Evolutionary conservation across 2,113 vertebrate species (phyloP), one percentile per base, ranked within the genome.

Genomic region (Marmota monax): DNA sequence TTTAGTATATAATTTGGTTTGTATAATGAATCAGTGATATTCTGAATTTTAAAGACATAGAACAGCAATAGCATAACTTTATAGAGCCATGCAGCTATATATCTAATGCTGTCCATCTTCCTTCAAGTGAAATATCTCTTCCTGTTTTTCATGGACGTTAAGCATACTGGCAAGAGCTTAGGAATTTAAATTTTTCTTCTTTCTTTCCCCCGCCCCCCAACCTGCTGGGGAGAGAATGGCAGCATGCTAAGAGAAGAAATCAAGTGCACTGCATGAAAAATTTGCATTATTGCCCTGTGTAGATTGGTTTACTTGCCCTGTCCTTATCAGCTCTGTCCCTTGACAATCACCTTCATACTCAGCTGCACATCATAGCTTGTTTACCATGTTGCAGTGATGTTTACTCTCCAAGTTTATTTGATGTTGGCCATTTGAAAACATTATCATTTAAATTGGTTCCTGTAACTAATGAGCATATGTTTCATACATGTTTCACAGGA

Each of bases 391-490:
- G 90, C 96, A 61, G 58, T 97, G 96, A 96, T 98, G 95, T 98
- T 98, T 98, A 96, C 39, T 98, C 84, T 94, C 56, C 78, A 95
- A 84, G 88, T 98, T 98, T 98, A 98, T 97, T 98, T 98, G 97
- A 98, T 98, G 92, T 96, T 94, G 91, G 90, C 80, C 92, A 96
- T 98, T 98, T 97, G 96, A 98, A 98, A 98, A 98, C 53, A 97
- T 98, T 98, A 98, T 97, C 84, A 98, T 98, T 98, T 98, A 98
- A 98, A 98, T 98, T 98, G 98, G 69, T 96, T 96, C 69, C 90
- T 97, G 97, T 98, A 98, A 98, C 94, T 98, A 99, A 98, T 95
- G 84, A 98, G 70, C 95, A 93, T 98, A 97, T 97, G 97, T 97
- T 98, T 98, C 83, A 83, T 77, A 32, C 63, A 69, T 97, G 16